Percentiles rank a stretch among this genome's conserved stretches.
Evolutionary conservation across 2,113 vertebrate species (phyloP).

Genomic region (Caranx ignobilis): DNA sequence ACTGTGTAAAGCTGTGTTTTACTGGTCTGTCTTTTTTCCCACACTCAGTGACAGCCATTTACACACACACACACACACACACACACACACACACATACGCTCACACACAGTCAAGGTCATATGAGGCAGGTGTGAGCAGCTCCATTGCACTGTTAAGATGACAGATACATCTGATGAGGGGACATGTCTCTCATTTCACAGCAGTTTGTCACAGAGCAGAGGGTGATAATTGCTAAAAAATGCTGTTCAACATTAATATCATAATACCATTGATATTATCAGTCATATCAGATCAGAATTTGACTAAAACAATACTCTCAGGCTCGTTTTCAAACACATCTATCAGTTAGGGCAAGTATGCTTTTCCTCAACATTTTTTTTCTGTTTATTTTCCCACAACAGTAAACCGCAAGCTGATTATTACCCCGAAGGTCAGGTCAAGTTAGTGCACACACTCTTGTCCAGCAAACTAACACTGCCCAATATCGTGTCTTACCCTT

Average conservation of each 20-base stretch:
- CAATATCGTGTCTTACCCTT: constrained; percentile 1
- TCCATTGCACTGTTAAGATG: background rate
- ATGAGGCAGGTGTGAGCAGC: background rate
- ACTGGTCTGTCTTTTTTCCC: constrained; percentile 22
- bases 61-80: background rate
- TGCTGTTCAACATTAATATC: background rate
- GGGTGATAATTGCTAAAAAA: background rate
- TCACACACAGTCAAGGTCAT: background rate
- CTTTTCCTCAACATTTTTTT: background rate
- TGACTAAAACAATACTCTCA: background rate
- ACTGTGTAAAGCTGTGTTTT: background rate
- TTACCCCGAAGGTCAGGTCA: constrained; percentile 23
- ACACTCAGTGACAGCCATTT: background rate
- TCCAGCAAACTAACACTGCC: background rate
- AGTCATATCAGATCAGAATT: constrained; percentile 12
- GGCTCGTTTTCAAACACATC: background rate
- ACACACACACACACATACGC: too few relatives aligned
- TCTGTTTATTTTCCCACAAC: background rate
- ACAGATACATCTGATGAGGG: background rate
- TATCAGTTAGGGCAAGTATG: background rate
- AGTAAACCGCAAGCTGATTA: background rate
- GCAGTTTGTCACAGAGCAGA: background rate
- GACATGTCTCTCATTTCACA: background rate
- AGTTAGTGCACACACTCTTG: background rate
- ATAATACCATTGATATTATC: background rate